phyloP scores from a whole-genome alignment of 2,797 vertebrate genomes.

The Brachymystax lenok region DNA sequence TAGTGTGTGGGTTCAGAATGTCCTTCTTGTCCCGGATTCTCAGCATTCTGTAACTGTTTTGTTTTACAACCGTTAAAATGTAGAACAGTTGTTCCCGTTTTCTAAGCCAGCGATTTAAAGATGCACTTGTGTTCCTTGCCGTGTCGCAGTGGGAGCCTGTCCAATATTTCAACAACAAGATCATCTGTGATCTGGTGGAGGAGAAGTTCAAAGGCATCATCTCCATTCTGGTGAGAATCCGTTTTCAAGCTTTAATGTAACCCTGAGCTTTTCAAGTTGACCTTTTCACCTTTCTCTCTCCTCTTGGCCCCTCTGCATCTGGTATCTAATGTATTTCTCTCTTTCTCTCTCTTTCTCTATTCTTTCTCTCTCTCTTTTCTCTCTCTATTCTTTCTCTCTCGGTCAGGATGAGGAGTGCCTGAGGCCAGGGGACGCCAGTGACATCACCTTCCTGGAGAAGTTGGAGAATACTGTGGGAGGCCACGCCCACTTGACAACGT shows the following conservation, averaged over 20 bases:
- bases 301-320: neutral
- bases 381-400: neutral
- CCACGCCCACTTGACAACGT: slow-evolving; percentile 96
- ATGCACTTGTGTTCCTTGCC: slow-evolving; percentile 9
- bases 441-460: slow-evolving; percentile 94
- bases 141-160: slow-evolving; percentile 92
- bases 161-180: slow-evolving; percentile 98
- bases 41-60: slow-evolving; percentile 54
- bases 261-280: neutral
- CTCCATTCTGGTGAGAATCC: slow-evolving; percentile 87
- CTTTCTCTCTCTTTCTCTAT: neutral
- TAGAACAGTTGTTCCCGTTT: slow-evolving; percentile 13
- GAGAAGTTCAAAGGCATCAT: slow-evolving; percentile 99
- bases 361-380: neutral
- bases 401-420: slow-evolving; percentile 95
- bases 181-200: slow-evolving; percentile 97
- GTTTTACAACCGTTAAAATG: slow-evolving; percentile 19
- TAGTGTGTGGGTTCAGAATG: slow-evolving; percentile 35
- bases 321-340: neutral
- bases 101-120: neutral
- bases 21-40: slow-evolving; percentile 48
- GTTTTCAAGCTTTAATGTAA: neutral
- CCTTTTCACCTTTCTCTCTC: neutral
- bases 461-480: slow-evolving; percentile 91
- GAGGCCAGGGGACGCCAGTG: slow-evolving; percentile 93